Base-by-base conservation (phyloP, 2,797 vertebrate species). In the Bucorvus abyssinicus region DNA sequence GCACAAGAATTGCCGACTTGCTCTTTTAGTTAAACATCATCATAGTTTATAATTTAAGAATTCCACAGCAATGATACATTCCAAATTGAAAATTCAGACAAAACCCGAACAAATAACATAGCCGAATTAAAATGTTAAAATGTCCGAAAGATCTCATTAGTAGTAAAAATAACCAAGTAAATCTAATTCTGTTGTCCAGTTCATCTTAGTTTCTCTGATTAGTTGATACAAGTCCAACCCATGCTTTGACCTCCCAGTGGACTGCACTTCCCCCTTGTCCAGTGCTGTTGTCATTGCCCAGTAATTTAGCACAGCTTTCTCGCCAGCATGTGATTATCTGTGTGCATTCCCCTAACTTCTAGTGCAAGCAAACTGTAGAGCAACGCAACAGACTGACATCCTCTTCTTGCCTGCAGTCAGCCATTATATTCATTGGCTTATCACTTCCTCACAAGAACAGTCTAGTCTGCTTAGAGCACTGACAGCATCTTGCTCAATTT, bases 401-500 rank as follows among this genome's bases (percentile, higher is more conserved):
- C 44, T 20, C 22, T 6, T 32, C 36, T 24, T 19, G 59, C 50
- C 50, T 44, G 14, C 42, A 70, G 49, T 4, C 67, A 68, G 14
- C 23, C 49, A 24, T 1, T 7, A 20, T 30, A 76, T 7, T 23
- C 76, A 2, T 2, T 29, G 59, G 34, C 13, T 91, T 26, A 36
- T 21, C 55, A 36, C 36, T 34, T 20, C 44, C 42, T 86, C 76
- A 64, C 53, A 67, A 53, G 19, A 57, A 27, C 0, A 1, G 42
- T 34, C 69, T 49, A 9, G 61, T 15, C 57, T 29, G 44, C 76
- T 61, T n/a, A 79, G 38, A 80, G 49, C 57, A 83, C 0, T 45
- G 87, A 93, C 67, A 90, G 68, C 60, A 80, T 38, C 87, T 92
- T 77, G 71, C 86, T 91, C 64, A 18, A 32, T 60, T 92, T 73